Evolutionary conservation across 2,797 vertebrate species (phyloP).

Genomic region (Neosilurus hyrtlii): DNA sequence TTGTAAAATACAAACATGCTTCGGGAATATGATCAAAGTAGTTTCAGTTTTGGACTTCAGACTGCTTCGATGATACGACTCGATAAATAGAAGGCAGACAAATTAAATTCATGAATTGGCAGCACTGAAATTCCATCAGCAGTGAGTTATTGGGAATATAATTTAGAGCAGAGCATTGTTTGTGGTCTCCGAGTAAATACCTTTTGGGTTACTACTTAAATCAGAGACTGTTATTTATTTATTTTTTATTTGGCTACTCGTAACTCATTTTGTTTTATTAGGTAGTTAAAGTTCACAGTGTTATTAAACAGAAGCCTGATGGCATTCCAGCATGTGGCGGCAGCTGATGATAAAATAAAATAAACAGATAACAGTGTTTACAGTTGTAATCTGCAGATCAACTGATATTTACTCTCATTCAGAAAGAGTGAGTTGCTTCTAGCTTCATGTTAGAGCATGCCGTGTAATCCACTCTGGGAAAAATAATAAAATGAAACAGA

Average conservation of each 20-base stretch:
- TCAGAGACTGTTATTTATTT: not conserved
- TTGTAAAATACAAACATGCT: slow-evolving; percentile 3
- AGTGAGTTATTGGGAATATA: slow-evolving; percentile 10
- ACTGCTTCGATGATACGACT: not conserved
- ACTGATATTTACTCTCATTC: slow-evolving; percentile 38
- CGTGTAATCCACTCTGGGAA: slow-evolving; percentile 32
- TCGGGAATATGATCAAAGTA: not conserved
- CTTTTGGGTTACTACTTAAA: not conserved
- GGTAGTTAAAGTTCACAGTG: slow-evolving; percentile 25
- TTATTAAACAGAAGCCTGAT: slow-evolving; percentile 29
- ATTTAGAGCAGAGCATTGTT: not conserved
- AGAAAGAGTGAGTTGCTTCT: not conserved
- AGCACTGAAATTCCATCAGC: slow-evolving; percentile 10
- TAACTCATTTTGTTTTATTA: slow-evolving; percentile 4
- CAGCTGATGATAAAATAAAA: not conserved
- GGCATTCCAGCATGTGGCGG: slow-evolving; percentile 19
- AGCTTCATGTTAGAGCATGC: not conserved
- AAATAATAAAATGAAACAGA: slow-evolving; percentile 42
- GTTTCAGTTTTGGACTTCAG: not conserved
- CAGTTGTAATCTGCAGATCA: slow-evolving; percentile 37
- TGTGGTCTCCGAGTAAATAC: slow-evolving; percentile 4
- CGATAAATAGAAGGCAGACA: not conserved
- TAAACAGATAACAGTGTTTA: slow-evolving; percentile 18
- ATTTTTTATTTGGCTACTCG: not conserved
- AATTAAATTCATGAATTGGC: slow-evolving; percentile 10